A percentile compares a stretch with the other conserved stretches of the same genome.
These are phyloP conservation scores for Nautilus pompilius DNA, from an alignment of 1,140 invertebrate species.

Conservation along the genomic window DNA sequence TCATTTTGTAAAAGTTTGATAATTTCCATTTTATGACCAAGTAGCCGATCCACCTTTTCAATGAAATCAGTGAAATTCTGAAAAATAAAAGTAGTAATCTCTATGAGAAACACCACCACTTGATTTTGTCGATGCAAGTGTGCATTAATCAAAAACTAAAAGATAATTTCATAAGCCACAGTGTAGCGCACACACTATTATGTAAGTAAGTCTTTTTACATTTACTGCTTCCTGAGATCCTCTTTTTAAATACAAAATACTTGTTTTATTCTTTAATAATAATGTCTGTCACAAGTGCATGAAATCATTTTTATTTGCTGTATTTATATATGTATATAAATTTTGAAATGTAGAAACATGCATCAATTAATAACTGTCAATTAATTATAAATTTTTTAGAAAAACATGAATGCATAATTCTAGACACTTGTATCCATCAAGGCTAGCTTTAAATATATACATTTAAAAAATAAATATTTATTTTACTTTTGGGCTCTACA, in stretches of 20 bases:
- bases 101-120: not conserved
- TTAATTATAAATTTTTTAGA: no score
- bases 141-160: not conserved
- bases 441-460: no score
- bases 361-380: no score
- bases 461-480: no score
- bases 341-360: no score
- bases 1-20: conserved; percentile 39
- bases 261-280: no score
- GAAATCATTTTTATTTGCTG: no score
- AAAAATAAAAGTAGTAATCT: conserved; percentile 13
- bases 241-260: not conserved
- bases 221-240: not conserved
- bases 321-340: no score
- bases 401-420: no score
- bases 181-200: not conserved
- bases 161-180: not conserved
- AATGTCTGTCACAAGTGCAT: no score
- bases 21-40: conserved; percentile 40
- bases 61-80: conserved; percentile 45
- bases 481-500: no score
- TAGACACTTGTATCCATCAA: no score
- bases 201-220: not conserved
- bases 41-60: conserved; percentile 29
- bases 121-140: not conserved